Evolutionary conservation across 2,113 vertebrate genomes (phyloP).

Genomic region (Nerophis lumbriciformis): DNA sequence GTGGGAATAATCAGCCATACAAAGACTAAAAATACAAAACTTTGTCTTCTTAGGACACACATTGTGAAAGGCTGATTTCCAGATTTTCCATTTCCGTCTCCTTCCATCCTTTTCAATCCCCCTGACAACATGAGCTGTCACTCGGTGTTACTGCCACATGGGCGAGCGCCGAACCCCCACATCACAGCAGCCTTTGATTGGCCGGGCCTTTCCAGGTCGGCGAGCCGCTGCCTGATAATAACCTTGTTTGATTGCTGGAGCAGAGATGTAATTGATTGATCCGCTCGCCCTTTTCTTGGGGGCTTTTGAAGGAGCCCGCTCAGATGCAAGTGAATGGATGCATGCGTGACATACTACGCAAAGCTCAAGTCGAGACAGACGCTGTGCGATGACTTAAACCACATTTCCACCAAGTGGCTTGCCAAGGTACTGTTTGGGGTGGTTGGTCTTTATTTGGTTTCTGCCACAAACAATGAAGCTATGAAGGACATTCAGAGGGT

Average conservation of each 20-base stretch:
- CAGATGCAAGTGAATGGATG: not conserved
- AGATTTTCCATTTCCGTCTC: constrained; percentile 5
- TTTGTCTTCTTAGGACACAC: not conserved
- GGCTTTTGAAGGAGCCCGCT: not conserved
- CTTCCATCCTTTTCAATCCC: constrained; percentile 42
- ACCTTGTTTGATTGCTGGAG: constrained; percentile 80
- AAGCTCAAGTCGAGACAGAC: constrained; percentile 1
- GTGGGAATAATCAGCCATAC: constrained; percentile 9
- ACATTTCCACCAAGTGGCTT: not conserved
- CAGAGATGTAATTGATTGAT: constrained; percentile 77
- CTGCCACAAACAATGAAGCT: too few species aligned
- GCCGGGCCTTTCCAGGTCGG: constrained; percentile 82
- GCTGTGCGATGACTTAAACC: not conserved
- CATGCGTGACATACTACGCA: not conserved
- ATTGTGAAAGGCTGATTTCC: not conserved
- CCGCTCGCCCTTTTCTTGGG: constrained; percentile 43
- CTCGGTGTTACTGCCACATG: constrained; percentile 73
- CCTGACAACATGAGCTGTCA: constrained; percentile 70
- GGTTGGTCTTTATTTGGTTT: not conserved
- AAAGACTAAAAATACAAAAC: constrained; percentile 18
- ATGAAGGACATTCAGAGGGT: not conserved
- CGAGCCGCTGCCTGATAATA: constrained; percentile 76
- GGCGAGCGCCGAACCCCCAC: constrained; percentile 64
- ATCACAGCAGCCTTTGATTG: constrained; percentile 72
- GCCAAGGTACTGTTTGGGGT: not conserved